phyloP scores from a whole-genome alignment of 2,888 invertebrate genomes.

The Gerris lacustris region DNA sequence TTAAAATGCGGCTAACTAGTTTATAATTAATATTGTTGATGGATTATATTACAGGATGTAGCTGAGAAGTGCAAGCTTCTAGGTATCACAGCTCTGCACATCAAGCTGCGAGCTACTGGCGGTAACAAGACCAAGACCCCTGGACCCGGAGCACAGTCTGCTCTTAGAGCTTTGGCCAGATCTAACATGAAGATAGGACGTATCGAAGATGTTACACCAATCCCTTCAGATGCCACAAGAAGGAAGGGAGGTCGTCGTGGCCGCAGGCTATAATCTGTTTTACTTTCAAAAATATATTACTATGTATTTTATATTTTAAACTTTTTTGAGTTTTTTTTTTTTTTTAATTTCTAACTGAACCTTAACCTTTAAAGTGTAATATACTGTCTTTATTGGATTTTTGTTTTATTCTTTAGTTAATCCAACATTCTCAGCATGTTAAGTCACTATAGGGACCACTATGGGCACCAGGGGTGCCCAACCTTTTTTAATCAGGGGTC shows the following conservation, averaged over 20 bases:
- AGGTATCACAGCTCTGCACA: slow-evolving; percentile 95
- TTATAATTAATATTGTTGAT: no score
- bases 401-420: no score
- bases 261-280: slow-evolving; percentile 72
- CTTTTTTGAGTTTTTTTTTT: not conserved
- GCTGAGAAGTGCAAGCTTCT: slow-evolving; percentile 95
- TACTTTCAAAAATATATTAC: not conserved
- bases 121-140: slow-evolving; percentile 98
- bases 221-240: slow-evolving; percentile 96
- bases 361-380: no score
- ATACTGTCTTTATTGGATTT: no score
- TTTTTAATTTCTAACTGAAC: not conserved
- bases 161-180: slow-evolving; percentile 92
- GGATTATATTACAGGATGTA: slow-evolving; percentile 63
- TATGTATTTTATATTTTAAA: slow-evolving; percentile 15
- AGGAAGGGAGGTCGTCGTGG: slow-evolving; percentile 99
- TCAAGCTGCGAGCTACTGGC: slow-evolving; percentile 95
- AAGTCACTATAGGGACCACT: no score
- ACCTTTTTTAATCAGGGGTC: no score
- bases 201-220: slow-evolving; percentile 98
- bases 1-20: no score
- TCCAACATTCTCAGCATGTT: no score
- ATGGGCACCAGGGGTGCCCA: no score
- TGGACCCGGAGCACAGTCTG: slow-evolving; percentile 97
- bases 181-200: slow-evolving; percentile 99